Evolutionary conservation across 1,140 invertebrate genomes (phyloP).

Genomic region (Anastrepha obliqua): DNA sequence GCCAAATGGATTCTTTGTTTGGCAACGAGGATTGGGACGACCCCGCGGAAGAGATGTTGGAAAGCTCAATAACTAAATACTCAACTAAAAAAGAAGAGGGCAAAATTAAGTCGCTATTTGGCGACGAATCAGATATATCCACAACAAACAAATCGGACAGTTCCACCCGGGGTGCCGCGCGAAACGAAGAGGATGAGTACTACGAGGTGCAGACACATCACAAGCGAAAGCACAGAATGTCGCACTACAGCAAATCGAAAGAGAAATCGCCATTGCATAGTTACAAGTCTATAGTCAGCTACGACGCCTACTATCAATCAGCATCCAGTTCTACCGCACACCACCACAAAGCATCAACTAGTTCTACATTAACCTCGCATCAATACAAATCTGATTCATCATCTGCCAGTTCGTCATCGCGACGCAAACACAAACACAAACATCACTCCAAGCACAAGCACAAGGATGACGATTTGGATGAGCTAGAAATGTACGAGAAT

Average conservation of each 20-base stretch:
- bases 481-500: conserved; percentile 25
- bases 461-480: conserved; percentile 27
- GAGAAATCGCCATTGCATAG: conserved; percentile 30
- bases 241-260: conserved; percentile 29
- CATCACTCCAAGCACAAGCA: conserved; percentile 31
- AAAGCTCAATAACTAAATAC: background rate
- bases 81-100: conserved; percentile 28
- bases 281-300: background rate
- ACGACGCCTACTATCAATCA: conserved; percentile 26
- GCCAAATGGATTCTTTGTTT: background rate
- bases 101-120: conserved; percentile 14
- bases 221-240: conserved; percentile 41
- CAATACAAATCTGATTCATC: conserved; percentile 42
- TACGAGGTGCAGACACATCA: background rate
- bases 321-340: background rate
- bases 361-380: background rate
- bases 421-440: conserved; percentile 45
- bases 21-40: conserved; percentile 43
- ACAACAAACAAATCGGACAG: conserved; percentile 13
- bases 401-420: conserved; percentile 6
- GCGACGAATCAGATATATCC: conserved; percentile 20
- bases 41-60: background rate
- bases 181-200: conserved; percentile 10
- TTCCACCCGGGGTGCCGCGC: background rate
- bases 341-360: conserved; percentile 22